Conservation (phyloP, 2,113 vertebrate genomes). For the Australoheros scitulus region DNA sequence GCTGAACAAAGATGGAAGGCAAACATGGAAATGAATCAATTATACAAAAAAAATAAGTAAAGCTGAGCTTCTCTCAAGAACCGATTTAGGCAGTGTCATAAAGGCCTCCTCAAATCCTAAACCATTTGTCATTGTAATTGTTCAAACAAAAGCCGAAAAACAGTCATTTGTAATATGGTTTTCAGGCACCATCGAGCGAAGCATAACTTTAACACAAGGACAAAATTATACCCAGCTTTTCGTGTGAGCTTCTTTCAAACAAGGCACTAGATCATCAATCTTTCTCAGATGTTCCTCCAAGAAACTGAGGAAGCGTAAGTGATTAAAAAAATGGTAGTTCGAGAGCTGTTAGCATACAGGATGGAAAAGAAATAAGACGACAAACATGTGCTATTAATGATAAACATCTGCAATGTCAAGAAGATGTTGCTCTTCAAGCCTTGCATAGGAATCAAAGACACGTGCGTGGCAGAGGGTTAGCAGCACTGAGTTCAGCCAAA, state of each 20-base stretch:
- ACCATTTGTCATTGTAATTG: slow-evolving; percentile 15
- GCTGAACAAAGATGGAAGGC: background rate
- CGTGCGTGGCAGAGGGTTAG: slow-evolving; percentile 64
- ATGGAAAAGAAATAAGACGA: slow-evolving; percentile 50
- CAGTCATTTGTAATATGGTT: slow-evolving; percentile 14
- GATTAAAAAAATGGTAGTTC: slow-evolving; percentile 64
- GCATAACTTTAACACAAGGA: slow-evolving; percentile 64
- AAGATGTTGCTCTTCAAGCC: slow-evolving; percentile 66
- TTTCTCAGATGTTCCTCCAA: slow-evolving; percentile 70
- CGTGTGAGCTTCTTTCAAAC: slow-evolving; percentile 66
- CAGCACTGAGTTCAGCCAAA: slow-evolving; percentile 75
- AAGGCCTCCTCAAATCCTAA: slow-evolving; percentile 1
- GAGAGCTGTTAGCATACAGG: slow-evolving; percentile 55
- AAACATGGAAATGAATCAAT: background rate
- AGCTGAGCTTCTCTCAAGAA: background rate
- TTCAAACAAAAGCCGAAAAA: slow-evolving; percentile 32
- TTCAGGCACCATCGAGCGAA: slow-evolving; percentile 39
- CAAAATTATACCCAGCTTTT: slow-evolving; percentile 52
- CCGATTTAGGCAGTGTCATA: background rate
- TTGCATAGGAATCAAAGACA: slow-evolving; percentile 66
- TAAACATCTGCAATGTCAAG: slow-evolving; percentile 64
- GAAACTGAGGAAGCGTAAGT: slow-evolving; percentile 66
- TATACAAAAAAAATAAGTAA: background rate
- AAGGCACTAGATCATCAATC: slow-evolving; percentile 64
- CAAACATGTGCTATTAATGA: slow-evolving; percentile 74